phyloP scores from a whole-genome alignment of 2,888 invertebrate species.

The Dyspetes luteomarginatus region DNA sequence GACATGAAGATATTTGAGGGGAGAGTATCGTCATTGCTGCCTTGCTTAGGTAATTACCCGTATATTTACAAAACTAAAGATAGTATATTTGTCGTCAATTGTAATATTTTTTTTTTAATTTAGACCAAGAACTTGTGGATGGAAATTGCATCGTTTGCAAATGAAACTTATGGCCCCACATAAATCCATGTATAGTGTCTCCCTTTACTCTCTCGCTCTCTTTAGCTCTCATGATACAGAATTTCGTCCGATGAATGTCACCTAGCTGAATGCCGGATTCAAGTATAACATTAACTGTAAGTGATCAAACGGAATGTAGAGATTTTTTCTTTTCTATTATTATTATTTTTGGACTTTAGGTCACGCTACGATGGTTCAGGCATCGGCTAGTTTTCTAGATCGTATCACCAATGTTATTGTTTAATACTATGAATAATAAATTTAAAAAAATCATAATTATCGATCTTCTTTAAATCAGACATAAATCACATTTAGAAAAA shows the following conservation, averaged over 20 bases:
- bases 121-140: conserved; percentile 17
- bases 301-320: neutral
- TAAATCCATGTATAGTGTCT: conserved; percentile 51
- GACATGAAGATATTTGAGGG: conserved; percentile 64
- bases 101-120: conserved; percentile 61
- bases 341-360: conserved; percentile 55
- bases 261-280: conserved; percentile 13
- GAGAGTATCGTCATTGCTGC: conserved; percentile 77
- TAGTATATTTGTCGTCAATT: conserved; percentile 75
- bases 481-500: no score
- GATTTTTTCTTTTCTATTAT: conserved; percentile 10
- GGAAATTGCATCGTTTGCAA: conserved; percentile 6
- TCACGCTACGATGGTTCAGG: conserved; percentile 47
- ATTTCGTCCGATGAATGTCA: conserved; percentile 44
- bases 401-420: conserved; percentile 71
- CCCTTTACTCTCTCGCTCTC: conserved; percentile 46
- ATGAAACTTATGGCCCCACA: conserved; percentile 47
- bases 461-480: neutral
- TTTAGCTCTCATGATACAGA: conserved; percentile 24
- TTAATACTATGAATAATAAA: conserved; percentile 72
- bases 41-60: conserved; percentile 76
- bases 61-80: conserved; percentile 69
- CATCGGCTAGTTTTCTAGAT: conserved; percentile 62
- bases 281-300: no score
- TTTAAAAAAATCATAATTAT: conserved; percentile 69